Percentiles rank a stretch among this genome's conserved stretches.
phyloP scores from a whole-genome alignment of 2,888 invertebrate species.

The Ceraclea dissimilis region DNA sequence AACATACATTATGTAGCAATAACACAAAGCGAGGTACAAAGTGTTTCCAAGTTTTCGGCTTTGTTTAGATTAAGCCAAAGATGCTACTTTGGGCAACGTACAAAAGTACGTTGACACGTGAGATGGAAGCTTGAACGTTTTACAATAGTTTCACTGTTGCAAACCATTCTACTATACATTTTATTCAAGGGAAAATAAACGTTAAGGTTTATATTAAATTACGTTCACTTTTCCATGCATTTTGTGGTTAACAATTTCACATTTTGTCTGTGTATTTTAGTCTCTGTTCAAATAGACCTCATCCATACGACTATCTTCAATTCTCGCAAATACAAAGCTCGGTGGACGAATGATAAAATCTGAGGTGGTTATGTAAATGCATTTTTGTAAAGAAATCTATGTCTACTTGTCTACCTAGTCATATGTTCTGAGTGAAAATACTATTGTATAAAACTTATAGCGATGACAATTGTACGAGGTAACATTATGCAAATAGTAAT shows the following conservation, averaged over 20 bases:
- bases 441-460: too few relatives aligned
- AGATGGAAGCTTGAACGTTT: background rate
- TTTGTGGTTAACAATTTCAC: background rate
- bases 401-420: too few relatives aligned
- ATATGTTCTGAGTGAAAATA: too few relatives aligned
- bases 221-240: background rate
- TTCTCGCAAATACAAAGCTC: too few relatives aligned
- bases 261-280: background rate
- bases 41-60: constrained; percentile 11
- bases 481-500: too few relatives aligned
- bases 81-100: constrained; percentile 3
- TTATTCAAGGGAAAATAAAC: background rate
- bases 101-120: constrained; percentile 13
- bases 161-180: background rate
- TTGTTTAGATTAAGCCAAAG: constrained; percentile 15
- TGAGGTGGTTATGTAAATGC: too few relatives aligned
- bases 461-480: too few relatives aligned
- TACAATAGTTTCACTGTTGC: background rate
- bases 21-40: constrained; percentile 6
- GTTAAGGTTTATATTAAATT: background rate
- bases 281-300: background rate
- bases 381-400: too few relatives aligned
- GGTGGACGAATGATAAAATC: too few relatives aligned
- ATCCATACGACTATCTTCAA: background rate
- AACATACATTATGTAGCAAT: constrained; percentile 9